Evolutionary conservation across 2,113 vertebrate genomes (phyloP), one percentile per base, ranked within the genome.

Genomic region (Pelmatolapia mariae): DNA sequence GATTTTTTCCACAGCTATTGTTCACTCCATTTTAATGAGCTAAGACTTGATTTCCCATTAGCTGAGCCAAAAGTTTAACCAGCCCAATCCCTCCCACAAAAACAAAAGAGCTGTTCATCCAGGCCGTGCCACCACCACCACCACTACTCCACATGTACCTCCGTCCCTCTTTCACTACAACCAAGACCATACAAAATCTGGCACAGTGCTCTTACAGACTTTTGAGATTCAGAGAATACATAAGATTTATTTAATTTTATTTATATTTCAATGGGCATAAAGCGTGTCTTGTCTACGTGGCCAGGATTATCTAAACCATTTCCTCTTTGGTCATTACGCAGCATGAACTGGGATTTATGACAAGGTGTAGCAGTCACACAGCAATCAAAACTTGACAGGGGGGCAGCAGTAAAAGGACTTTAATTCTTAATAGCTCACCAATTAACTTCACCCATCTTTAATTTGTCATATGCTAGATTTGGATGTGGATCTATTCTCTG

Each of bases 61-160:
- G 54, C 54, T 19, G 83, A 85, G 91, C 94, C 94, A 95, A 95
- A 90, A 85, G 80, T 92, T 91, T 89, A 94, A 89, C 94, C 88
- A 94, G 50, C 83, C 91, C 86, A 92, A 85, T 9, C 24, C 56
- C 54, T 87, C 38, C 19, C 79, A 71, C 78, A 83, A 40, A 94
- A 95, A 95, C 95, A 96, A 96, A 89, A 91, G 91, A 78, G 12
- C 40, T 86, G 26, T 93, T 94, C 45, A 89, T 93, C 38, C 24
- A 3, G 22, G 18, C 53, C 38, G 3, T 38, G 33, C 61, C 33
- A 38, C 33, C 61, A 57, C 4, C n/a, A 22, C 53, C 22, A 9
- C 57, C 18, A 15, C 24, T 0, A 47, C 45, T 40, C 86, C 52
- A 61, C 83, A 68, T 57, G 36, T 43, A 43, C 89, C 76, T 81